Conservation (phyloP, 2,113 vertebrate species). For the Tyto alba region DNA sequence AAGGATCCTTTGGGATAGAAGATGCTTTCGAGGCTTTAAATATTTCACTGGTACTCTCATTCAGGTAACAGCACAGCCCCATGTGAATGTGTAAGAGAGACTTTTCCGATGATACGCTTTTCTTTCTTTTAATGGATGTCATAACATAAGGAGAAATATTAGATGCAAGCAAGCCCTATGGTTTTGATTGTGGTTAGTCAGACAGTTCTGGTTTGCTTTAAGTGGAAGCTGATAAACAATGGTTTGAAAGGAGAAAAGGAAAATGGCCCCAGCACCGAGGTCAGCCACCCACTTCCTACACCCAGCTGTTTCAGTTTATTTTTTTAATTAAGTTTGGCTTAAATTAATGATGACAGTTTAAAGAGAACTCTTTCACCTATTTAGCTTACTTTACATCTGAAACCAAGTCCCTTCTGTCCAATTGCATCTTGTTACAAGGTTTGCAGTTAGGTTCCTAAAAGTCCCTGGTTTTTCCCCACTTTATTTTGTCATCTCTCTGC, state of each 20-base stretch:
- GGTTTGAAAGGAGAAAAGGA: constrained; percentile 50
- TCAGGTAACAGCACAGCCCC: not conserved
- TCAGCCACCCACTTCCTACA: constrained; percentile 56
- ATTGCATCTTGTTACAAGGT: constrained; percentile 38
- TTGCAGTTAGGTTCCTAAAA: constrained; percentile 25
- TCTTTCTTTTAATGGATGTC: not conserved
- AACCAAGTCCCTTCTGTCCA: constrained; percentile 46
- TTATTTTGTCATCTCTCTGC: constrained; percentile 29
- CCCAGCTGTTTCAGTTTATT: constrained; percentile 60
- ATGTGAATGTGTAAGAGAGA: not conserved
- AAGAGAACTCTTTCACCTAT: constrained; percentile 58
- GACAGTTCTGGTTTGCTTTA: constrained; percentile 45
- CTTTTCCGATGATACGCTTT: not conserved
- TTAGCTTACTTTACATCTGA: constrained; percentile 50
- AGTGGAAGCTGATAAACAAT: constrained; percentile 55
- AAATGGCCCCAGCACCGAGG: constrained; percentile 30
- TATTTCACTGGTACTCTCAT: not conserved
- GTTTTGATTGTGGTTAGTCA: constrained; percentile 53
- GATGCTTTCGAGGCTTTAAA: not conserved
- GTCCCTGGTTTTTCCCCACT: not conserved
- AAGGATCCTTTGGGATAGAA: not conserved
- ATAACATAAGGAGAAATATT: not conserved
- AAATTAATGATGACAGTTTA: constrained; percentile 66
- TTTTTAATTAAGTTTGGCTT: constrained; percentile 63
- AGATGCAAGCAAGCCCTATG: constrained; percentile 11